Base-by-base conservation (phyloP, 2,888 invertebrate species). In the Heliconius aoede region DNA sequence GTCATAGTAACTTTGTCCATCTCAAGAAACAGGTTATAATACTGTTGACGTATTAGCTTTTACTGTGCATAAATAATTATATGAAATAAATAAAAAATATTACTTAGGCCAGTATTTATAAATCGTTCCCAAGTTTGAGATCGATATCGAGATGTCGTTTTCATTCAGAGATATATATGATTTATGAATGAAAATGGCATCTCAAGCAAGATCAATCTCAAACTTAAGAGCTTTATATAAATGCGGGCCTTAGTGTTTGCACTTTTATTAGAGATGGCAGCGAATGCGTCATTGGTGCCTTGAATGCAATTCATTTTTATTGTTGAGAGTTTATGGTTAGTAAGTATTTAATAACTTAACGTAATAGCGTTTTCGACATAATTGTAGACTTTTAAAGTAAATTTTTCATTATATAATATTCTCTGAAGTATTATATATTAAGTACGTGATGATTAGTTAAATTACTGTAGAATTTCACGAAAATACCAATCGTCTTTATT, bases 1-100 rank as follows among this genome's bases (percentile, higher is more conserved):
- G 75, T 62, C 71, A 72, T 64, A 55, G 64, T 28, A 28, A 72
- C 62, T 40, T 36, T 72, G 36, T 58, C 24, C 36, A 60, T 60
- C 18, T 61, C 36, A 26, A 36, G 9, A 36, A 65, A 51, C 51
- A 55, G 51, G 28, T 30, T 30, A 55, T 30, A 36, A n/a, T 36
- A 13, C 24, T n/a, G 3, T 18, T 28, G 15, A 4, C 61, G 24
- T 24, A 13, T 21, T 64, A 36, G 13, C 11, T 64, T 36, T 64
- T 36, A n/a, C 9, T 24, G 32, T 40, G 36, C 24, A 24, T 36
- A n/a, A 36, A 32, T 64, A 24, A n/a, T 36, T n/a, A 32, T 64
- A 32, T 32, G 11, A 36, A 36, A 64, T 62, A 21, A 62, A 62
- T 62, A 21, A 18, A 62, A 65, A 36, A 24, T 65, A 65, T 32